These are phyloP conservation scores for Sorex araneus DNA, from an alignment of 2,113 vertebrate species.

Conservation along the genomic window DNA sequence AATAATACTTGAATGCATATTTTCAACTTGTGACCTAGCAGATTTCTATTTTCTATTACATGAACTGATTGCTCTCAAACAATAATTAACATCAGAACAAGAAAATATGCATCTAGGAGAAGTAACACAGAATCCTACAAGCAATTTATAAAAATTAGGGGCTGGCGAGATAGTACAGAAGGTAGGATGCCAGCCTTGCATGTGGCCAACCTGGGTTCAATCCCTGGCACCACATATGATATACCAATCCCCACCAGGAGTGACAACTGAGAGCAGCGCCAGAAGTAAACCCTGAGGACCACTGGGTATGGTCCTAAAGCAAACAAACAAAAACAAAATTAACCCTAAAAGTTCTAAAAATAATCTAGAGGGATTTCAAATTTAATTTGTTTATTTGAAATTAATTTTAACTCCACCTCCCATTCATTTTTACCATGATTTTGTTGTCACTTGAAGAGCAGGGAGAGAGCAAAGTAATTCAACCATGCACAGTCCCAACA, in stretches of 20 bases:
- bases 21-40: background rate
- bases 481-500: background rate
- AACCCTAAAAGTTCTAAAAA: too few species aligned
- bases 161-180: too few species aligned
- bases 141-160: too few species aligned
- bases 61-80: background rate
- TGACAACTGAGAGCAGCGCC: too few species aligned
- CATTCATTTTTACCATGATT: background rate
- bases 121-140: background rate
- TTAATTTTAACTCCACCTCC: slow-evolving; percentile 9
- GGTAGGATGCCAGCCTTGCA: too few species aligned
- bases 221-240: too few species aligned
- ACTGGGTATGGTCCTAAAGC: too few species aligned
- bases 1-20: background rate
- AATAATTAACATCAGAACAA: background rate
- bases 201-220: too few species aligned
- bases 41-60: background rate
- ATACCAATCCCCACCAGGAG: too few species aligned
- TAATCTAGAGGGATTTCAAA: too few species aligned
- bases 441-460: background rate
- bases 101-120: background rate
- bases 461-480: background rate
- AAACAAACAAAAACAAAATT: too few species aligned
- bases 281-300: too few species aligned
- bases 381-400: background rate